These are phyloP conservation scores for Rhipidura dahli DNA, from an alignment of 2,113 vertebrate genomes.

Conservation along the genomic window DNA sequence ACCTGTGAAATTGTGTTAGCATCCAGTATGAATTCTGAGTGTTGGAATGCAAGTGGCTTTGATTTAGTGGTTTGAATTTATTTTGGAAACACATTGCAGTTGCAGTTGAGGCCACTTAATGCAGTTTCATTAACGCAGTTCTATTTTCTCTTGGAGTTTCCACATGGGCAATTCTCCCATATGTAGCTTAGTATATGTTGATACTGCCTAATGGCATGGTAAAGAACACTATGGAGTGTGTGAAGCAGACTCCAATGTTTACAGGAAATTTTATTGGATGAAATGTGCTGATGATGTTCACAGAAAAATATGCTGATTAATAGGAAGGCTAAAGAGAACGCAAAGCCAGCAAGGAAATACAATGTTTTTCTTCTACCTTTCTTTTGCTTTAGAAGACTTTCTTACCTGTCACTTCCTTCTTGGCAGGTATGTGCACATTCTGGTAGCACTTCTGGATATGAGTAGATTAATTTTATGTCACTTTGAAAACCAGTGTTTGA, in stretches of 20 bases:
- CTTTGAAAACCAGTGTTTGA: neutral
- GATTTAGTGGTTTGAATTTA: neutral
- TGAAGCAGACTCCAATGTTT: neutral
- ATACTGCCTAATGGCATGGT: neutral
- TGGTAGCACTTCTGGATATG: neutral
- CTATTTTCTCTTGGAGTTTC: neutral
- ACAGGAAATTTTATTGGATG: neutral
- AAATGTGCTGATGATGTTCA: neutral
- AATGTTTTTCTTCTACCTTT: neutral
- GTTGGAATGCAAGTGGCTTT: neutral
- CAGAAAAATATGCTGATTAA: neutral
- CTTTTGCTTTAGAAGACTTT: neutral
- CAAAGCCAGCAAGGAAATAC: neutral
- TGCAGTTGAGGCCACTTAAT: neutral
- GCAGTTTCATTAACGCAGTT: neutral
- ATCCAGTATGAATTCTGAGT: neutral
- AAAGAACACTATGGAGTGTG: neutral
- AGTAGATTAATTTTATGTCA: neutral
- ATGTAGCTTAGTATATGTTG: neutral
- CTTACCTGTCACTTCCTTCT: neutral
- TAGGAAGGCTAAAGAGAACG: neutral
- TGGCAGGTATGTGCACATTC: neutral
- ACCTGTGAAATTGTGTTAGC: neutral
- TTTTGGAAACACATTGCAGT: neutral
- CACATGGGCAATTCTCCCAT: neutral